Conservation (phyloP, 1,140 invertebrate species). For the Arion vulgaris region DNA sequence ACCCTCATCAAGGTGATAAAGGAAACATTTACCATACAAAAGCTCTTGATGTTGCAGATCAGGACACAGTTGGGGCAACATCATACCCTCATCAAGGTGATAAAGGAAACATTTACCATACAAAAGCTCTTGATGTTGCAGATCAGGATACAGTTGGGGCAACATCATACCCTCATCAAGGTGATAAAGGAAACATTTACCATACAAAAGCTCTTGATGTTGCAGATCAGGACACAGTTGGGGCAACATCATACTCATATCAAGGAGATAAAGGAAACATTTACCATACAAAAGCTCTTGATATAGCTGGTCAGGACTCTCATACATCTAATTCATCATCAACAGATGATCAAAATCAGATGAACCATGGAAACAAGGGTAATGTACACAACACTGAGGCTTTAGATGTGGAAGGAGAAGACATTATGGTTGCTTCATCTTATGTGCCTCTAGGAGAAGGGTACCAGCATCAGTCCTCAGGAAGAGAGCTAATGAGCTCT, state of each 20-base stretch:
- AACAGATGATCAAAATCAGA: not conserved
- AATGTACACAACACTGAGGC: constrained; percentile 16
- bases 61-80: constrained; percentile 21
- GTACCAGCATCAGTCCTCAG: not conserved
- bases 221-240: constrained; percentile 15
- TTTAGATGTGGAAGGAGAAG: constrained; percentile 31
- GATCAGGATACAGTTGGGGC: constrained; percentile 25
- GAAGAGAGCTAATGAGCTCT: not conserved
- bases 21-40: constrained; percentile 3
- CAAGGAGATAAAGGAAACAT: constrained; percentile 37
- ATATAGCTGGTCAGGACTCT: constrained; percentile 18
- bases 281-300: constrained; percentile 28
- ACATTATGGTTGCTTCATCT: not conserved
- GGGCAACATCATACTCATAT: not conserved
- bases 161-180: not conserved
- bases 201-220: constrained; percentile 38
- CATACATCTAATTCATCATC: not conserved
- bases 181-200: constrained; percentile 22
- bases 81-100: constrained; percentile 18
- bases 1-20: not conserved
- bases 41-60: constrained; percentile 25
- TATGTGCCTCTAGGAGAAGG: not conserved
- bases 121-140: constrained; percentile 28
- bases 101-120: constrained; percentile 32
- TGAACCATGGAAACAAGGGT: constrained; percentile 1